Conservation (phyloP, 30 jellyfish, hydroid and myxozoan genomes). For the Nemopilema nomurai region DNA sequence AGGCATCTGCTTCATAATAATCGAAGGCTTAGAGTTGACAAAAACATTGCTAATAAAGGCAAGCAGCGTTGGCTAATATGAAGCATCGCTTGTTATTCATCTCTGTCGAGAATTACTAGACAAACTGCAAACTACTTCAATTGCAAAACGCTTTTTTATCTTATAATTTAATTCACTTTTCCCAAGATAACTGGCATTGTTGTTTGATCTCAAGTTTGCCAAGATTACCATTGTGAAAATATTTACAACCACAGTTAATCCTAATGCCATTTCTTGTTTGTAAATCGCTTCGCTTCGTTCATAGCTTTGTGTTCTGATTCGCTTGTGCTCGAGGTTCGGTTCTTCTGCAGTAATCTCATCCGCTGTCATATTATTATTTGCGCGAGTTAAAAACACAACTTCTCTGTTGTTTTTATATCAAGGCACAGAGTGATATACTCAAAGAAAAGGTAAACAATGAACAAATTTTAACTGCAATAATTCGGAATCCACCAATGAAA, state of each 20-base stretch:
- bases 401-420: neutral
- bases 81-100: neutral
- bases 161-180: neutral
- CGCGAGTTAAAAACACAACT: too few relatives aligned
- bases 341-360: neutral
- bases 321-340: neutral
- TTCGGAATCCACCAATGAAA: too few relatives aligned
- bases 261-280: neutral
- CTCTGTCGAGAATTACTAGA: too few relatives aligned
- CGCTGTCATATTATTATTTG: neutral
- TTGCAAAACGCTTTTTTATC: too few relatives aligned
- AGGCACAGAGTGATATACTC: neutral
- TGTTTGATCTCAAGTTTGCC: neutral
- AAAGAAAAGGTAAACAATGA: too few relatives aligned
- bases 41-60: too few relatives aligned
- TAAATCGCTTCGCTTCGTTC: neutral
- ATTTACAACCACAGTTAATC: neutral
- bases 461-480: too few relatives aligned
- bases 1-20: too few relatives aligned
- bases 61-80: neutral
- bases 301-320: neutral
- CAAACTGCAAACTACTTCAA: too few relatives aligned
- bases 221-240: neutral
- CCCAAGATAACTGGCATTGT: neutral
- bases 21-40: too few relatives aligned